Base-by-base conservation (phyloP, 1,140 invertebrate genomes). In the Bombus pyrosoma region DNA sequence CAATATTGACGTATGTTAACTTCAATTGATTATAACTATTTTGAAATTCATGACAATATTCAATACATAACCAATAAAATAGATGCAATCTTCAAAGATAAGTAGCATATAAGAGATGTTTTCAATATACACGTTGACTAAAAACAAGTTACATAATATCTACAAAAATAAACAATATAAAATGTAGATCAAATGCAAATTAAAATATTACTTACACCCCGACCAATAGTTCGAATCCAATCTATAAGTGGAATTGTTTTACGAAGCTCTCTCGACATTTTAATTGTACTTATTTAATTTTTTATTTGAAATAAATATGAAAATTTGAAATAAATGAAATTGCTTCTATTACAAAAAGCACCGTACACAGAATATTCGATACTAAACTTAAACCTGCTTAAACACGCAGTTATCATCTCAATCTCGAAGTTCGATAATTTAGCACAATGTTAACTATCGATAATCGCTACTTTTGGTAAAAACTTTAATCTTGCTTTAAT, bases 81-180 rank as follows among this genome's bases (percentile, higher is more conserved):
- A 22, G 5, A n/a, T 12, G 5, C 2, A 5, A 43, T 57, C 37
- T 34, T n/a, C 0, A 57, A 81, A 86, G 69, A 34, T 43, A 53
- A 53, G 41, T n/a, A 62, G 0, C 10, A 37, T 34, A 25, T 66
- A 43, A n/a, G 28, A 68, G 73, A 62, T 34, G 32, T 75, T 78
- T 76, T 77, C 0, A 43, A 34, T 68, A 47, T 62, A 43, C 32
- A 47, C 15, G 2, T 28, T 47, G 0, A 39, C 25, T n/a, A 78
- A 76, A 72, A 25, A 28, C 3, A 73, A 6, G 18, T 89, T 89
- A 89, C 1, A 69, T 89, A 89, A 89, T 86, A 83, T 73, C 1
- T 53, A 18, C 64, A 78, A 53, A 37, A 77, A 15, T 18, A 32
- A 73, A 5, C 25, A 53, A n/a, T n/a, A 78, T 32, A n/a, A 57